Percentiles rank a stretch among this genome's conserved stretches.
Conservation (phyloP, 2,888 invertebrate species). For the Acanthosepion pharaonis region DNA sequence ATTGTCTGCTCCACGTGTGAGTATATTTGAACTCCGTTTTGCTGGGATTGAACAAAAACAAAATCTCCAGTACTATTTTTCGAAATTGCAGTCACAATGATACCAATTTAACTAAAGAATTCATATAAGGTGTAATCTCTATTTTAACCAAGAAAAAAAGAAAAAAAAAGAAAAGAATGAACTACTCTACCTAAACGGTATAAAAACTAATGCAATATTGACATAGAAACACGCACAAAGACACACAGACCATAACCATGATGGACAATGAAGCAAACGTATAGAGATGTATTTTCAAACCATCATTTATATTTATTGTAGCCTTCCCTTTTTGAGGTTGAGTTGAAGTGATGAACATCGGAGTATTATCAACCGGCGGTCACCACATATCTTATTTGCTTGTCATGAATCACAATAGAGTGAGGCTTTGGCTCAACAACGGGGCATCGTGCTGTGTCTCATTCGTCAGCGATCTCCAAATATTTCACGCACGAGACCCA, state of each 20-base stretch:
- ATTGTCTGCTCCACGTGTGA: too few relatives aligned
- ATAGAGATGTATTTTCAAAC: neutral
- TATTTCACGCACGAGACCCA: constrained; percentile 33
- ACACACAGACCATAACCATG: neutral
- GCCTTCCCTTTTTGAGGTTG: neutral
- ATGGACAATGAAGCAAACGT: neutral
- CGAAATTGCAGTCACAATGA: too few relatives aligned
- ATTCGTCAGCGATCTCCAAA: constrained; percentile 33
- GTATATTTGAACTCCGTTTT: too few relatives aligned
- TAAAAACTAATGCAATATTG: neutral
- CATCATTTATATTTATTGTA: neutral
- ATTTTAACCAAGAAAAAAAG: too few relatives aligned
- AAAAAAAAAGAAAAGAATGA: too few relatives aligned
- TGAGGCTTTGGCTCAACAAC: neutral
- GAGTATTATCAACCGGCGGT: neutral
- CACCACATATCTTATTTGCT: constrained; percentile 22
- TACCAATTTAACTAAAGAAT: too few relatives aligned
- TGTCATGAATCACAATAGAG: constrained; percentile 21
- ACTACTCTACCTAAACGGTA: too few relatives aligned
- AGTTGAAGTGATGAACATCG: neutral
- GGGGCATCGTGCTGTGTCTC: neutral
- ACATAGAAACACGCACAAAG: neutral
- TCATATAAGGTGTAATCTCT: too few relatives aligned
- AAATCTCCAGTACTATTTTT: too few relatives aligned
- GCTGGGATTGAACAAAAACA: too few relatives aligned